Percentiles rank a stretch among this genome's conserved stretches.
Conservation (phyloP, 2,888 invertebrate genomes). For the Leptopilina drosophilae region DNA sequence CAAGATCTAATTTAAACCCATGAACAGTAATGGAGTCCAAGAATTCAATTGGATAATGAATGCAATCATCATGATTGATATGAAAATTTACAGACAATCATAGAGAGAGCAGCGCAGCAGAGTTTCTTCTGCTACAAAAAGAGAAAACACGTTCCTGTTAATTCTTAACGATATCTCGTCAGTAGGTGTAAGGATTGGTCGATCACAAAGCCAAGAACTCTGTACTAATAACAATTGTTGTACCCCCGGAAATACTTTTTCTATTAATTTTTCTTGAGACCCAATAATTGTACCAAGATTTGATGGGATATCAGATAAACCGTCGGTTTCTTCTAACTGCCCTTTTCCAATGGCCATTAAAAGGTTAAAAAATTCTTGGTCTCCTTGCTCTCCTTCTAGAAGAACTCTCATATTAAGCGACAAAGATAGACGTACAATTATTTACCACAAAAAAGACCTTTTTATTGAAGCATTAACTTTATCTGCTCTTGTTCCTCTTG, state of each 20-base stretch:
- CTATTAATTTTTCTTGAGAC: neutral
- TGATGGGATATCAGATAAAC: neutral
- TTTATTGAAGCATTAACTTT: conserved; percentile 60
- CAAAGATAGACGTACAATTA: conserved; percentile 38
- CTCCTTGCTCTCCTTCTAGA: conserved; percentile 34
- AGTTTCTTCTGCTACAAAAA: neutral
- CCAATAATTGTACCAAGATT: neutral
- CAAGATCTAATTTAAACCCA: conserved; percentile 46
- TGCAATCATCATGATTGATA: neutral
- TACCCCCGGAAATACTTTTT: conserved; percentile 28
- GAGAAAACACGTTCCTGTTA: neutral
- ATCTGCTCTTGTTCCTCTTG: conserved; percentile 51
- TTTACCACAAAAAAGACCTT: neutral
- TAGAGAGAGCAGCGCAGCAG: too few species aligned
- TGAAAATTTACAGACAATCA: neutral
- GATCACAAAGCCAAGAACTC: neutral
- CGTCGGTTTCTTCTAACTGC: neutral
- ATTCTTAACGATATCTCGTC: neutral
- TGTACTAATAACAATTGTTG: neutral
- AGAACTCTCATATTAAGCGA: conserved; percentile 49
- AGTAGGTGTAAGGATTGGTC: neutral
- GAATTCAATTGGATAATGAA: conserved; percentile 1
- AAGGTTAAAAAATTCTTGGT: neutral
- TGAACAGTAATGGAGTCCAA: conserved; percentile 13
- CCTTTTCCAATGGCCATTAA: neutral